Evolutionary conservation across 2,113 vertebrate species (phyloP), one percentile per base, ranked within the genome.

Genomic region (Eira barbara): DNA sequence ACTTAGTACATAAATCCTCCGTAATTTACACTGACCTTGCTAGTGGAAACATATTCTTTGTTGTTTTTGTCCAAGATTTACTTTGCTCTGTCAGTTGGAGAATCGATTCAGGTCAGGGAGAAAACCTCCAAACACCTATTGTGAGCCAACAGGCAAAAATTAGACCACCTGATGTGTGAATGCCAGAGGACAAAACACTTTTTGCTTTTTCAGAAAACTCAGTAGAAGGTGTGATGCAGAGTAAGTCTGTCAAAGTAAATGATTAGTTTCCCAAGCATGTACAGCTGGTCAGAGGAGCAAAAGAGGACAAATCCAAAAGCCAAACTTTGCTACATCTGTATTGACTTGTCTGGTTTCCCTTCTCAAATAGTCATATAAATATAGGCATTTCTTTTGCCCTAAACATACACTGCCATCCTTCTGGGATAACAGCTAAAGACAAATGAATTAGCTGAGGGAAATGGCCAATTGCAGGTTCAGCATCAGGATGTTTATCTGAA

Each of bases 51-150:
- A 20, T 14, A 96, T 92, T 82, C 78, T 95, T 96, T 92, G 85
- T 81, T 97, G 80, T 89, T 97, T 92, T 92, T 96, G 36, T 86
- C 39, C 47, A 74, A 97, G 85, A 98, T 96, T 98, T 98, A 97
- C 95, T 97, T 97, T 98, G 74, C 83, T 98, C 93, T 89, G 93
- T 96, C 80, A 96, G 92, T 23, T 81, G 94, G 15, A 92, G 92
- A 98, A 98, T 98, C 23, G 93, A 81, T 96, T 97, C 67, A 45
- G 96, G 65, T 84, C 80, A 98, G 96, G 69, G 57, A 97, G 93
- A 97, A 98, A 97, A 89, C 93, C 79, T 96, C 87, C 92, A 71
- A 97, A 97, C 4, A 95, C 45, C 67, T 10, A 27, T 76, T 2
- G 57, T 83, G 61, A 98, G 45, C 18, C 81, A 97, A 97, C 4